Conservation (phyloP, 2,113 vertebrate genomes). For the Prinia subflava region DNA sequence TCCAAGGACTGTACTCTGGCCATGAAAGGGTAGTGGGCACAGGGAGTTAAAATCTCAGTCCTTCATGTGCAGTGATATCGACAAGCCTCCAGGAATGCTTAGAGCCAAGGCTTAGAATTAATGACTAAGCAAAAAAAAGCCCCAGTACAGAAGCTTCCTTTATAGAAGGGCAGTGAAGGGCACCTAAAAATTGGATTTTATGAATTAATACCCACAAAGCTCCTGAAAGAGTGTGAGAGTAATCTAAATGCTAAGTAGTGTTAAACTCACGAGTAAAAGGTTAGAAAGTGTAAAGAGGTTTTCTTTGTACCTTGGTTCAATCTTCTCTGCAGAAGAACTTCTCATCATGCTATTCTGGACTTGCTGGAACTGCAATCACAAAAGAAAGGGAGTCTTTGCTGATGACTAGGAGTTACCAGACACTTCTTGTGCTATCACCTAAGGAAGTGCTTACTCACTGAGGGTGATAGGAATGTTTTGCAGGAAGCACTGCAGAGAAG, state of each 20-base stretch:
- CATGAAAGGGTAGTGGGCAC: not conserved
- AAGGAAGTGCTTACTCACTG: not conserved
- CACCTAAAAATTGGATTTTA: not conserved
- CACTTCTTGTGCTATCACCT: not conserved
- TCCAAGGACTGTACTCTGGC: not conserved
- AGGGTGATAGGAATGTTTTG: not conserved
- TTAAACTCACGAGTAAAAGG: not conserved
- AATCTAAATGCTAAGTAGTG: slow-evolving; percentile 4
- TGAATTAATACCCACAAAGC: not conserved
- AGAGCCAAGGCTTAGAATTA: not conserved
- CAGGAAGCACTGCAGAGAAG: not conserved
- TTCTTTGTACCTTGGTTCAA: slow-evolving; percentile 86
- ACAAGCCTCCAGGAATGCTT: not conserved
- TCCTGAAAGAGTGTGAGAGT: not conserved
- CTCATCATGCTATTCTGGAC: slow-evolving; percentile 94
- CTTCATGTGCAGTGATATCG: not conserved
- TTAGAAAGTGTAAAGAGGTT: not conserved
- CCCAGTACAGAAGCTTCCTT: not conserved
- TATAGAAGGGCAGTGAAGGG: not conserved
- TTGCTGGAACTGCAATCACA: slow-evolving; percentile 86
- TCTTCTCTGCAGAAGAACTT: slow-evolving; percentile 83
- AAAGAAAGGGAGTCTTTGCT: not conserved
- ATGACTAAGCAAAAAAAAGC: not conserved
- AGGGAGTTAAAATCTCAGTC: not conserved
- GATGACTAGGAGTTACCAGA: not conserved